These are phyloP conservation scores for Pseudanteris insignis DNA, from an alignment of 2,888 invertebrate genomes.

Conservation along the genomic window DNA sequence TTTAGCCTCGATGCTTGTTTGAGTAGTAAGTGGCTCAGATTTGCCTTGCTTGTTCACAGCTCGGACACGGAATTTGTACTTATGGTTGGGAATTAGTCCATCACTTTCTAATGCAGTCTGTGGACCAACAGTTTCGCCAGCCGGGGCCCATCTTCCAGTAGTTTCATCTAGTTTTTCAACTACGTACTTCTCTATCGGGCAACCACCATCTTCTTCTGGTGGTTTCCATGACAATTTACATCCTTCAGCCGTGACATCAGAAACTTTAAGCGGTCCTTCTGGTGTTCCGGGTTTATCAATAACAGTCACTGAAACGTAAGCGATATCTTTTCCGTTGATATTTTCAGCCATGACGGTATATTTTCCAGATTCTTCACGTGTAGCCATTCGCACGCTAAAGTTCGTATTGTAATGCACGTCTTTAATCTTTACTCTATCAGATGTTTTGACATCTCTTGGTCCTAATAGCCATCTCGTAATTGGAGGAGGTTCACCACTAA, in stretches of 20 bases:
- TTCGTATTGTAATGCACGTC: conserved; percentile 88
- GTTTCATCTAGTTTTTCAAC: conserved; percentile 96
- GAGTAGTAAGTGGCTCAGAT: conserved; percentile 91
- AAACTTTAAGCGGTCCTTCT: conserved; percentile 89
- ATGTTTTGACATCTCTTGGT: conserved; percentile 79
- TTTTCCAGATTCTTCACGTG: conserved; percentile 86
- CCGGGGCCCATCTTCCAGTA: conserved; percentile 92
- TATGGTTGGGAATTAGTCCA: conserved; percentile 88
- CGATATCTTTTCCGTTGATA: conserved; percentile 91
- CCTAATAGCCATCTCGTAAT: conserved; percentile 90
- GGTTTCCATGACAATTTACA: conserved; percentile 92
- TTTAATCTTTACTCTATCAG: conserved; percentile 80
- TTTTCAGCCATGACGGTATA: conserved; percentile 95
- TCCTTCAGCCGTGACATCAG: conserved; percentile 89
- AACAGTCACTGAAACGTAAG: conserved; percentile 90
- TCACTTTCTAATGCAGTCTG: conserved; percentile 81
- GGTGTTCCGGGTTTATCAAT: conserved; percentile 90
- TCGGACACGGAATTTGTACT: conserved; percentile 96
- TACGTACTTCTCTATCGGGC: conserved; percentile 91
- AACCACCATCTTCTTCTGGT: conserved; percentile 94
- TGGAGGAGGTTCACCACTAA: conserved; percentile 93
- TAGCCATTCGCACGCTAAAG: conserved; percentile 80
- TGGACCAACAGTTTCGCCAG: conserved; percentile 91
- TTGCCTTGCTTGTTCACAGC: conserved; percentile 97
- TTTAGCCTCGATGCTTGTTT: conserved; percentile 87